Evolutionary conservation across 2,113 vertebrate species (phyloP), one percentile per base, ranked within the genome.

Genomic region (Amblyopsis rosae): DNA sequence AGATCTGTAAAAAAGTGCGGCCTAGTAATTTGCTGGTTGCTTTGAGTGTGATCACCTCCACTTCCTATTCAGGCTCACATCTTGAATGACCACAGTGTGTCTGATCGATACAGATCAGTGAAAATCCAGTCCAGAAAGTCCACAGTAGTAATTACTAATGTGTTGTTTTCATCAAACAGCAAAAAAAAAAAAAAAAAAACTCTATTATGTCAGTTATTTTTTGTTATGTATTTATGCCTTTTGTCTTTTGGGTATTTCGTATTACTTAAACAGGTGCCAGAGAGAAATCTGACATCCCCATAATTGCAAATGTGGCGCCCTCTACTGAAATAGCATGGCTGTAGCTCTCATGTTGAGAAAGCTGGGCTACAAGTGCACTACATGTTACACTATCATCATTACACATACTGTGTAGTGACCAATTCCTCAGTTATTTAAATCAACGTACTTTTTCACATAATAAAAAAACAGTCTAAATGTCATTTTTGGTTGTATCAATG

Each of bases 221-320:
- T 56, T 56, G 15, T 56, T 56, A 56, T 13, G 54, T 41, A 8
- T 41, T 41, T 41, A 5, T 41, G 35, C 35, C 5, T 41, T 41
- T 41, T 41, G 47, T 73, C 48, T 67, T 3, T 7, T 62, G 67
- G 71, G 70, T 46, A 72, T 71, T 62, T 26, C 3, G 7, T 41
- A 41, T 7, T 41, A 7, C 35, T 41, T 26, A n/a, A 56, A 19
- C 54, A 16, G 56, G 56, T 58, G 56, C 32, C 56, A 35, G 12
- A 45, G 12, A 13, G 15, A 13, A n/a, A 11, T 2, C 9, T 17
- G 26, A 5, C 12, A 46, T 1, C 8, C 41, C 62, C 26, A 59
- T 26, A 19, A 45, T 54, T 77, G 69, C 62, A 80, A 66, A 76
- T 80, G 64, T 76, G 79, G 79, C 48, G 81, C 84, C 88, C 88